phyloP scores from a whole-genome alignment of 37 sponge, comb jelly and placozoan genomes.

The Agelas oroides region DNA sequence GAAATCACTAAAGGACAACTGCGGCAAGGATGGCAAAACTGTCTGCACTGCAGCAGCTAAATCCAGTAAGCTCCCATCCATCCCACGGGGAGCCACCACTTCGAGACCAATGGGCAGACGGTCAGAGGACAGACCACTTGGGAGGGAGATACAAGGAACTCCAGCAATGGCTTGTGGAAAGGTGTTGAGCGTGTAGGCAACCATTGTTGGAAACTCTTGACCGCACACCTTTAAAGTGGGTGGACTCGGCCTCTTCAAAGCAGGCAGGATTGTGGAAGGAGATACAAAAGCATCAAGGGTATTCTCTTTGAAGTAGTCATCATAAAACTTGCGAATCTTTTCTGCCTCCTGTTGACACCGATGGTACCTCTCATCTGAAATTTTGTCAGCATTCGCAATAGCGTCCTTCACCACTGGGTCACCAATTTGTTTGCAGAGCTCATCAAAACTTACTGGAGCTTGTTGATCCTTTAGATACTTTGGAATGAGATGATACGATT shows the following conservation, averaged over 20 bases:
- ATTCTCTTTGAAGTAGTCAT: constrained; percentile 13
- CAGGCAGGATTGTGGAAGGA: constrained; percentile 39
- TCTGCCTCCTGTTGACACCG: background rate
- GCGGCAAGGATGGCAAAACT: constrained; percentile 24
- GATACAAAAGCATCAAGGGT: constrained; percentile 9
- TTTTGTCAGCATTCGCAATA: background rate
- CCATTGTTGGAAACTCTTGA: constrained; percentile 21
- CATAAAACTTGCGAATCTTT: background rate
- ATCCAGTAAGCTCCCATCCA: constrained; percentile 18
- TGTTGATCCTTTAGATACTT: too few species aligned
- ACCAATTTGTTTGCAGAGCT: constrained; percentile 21
- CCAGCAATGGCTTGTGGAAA: constrained; percentile 36
- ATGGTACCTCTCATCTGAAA: constrained; percentile 15
- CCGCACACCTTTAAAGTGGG: background rate
- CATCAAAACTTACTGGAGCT: too few species aligned
- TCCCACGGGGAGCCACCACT: constrained; percentile 6
- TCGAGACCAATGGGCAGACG: constrained; percentile 49
- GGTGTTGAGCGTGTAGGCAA: constrained; percentile 28
- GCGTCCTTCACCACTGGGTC: constrained; percentile 12
- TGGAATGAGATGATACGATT: constrained; percentile 33
- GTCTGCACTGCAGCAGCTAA: constrained; percentile 14
- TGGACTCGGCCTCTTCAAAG: constrained; percentile 6
- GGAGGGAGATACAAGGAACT: constrained; percentile 40
- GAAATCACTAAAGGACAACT: constrained; percentile 25
- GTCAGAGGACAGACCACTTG: constrained; percentile 16